phyloP scores from a whole-genome alignment of 2,113 vertebrate species.

The Barnardius zonarius region DNA sequence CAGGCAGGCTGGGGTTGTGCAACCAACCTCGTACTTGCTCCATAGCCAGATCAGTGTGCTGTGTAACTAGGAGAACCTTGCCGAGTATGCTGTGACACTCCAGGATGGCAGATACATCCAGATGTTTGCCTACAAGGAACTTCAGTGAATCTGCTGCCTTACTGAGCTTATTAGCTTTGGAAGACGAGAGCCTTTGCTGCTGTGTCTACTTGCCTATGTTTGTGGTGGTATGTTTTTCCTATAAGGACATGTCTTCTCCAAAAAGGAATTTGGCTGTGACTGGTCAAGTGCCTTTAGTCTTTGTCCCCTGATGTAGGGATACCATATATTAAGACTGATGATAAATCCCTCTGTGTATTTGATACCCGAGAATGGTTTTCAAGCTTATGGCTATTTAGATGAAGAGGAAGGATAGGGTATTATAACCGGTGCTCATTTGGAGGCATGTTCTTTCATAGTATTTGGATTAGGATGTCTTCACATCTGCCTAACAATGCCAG shows the following conservation, averaged over 20 bases:
- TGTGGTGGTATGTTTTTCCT: background rate
- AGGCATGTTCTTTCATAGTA: background rate
- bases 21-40: background rate
- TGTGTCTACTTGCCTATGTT: accelerated
- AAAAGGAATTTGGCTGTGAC: background rate
- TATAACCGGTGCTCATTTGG: background rate
- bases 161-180: accelerated
- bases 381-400: background rate
- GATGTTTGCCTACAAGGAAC: background rate
- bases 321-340: background rate
- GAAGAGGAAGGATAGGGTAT: background rate
- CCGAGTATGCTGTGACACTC: background rate
- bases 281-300: background rate
- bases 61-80: background rate
- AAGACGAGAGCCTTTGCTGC: background rate
- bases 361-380: background rate
- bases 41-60: background rate
- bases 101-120: background rate
- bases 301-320: background rate
- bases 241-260: accelerated
- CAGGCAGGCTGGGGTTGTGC: background rate
- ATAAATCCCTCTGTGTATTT: background rate
- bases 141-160: background rate
- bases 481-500: background rate
- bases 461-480: background rate